These are phyloP conservation scores for Myotis daubentonii DNA, from an alignment of 2,797 vertebrate species.

Conservation along the genomic window DNA sequence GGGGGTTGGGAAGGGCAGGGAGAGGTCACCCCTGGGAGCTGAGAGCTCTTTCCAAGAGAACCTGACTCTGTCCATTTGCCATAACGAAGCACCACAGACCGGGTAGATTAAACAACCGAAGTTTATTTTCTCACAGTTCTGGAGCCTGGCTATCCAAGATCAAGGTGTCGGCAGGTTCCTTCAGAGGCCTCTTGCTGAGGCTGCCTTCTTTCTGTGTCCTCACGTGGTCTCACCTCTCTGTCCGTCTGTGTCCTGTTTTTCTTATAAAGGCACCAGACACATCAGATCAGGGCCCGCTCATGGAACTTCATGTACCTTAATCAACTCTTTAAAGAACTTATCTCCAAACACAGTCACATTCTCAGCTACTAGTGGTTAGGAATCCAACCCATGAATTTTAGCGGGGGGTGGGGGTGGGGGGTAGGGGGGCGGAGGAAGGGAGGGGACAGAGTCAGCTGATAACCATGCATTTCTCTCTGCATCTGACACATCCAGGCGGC, in stretches of 20 bases:
- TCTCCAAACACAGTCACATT: background rate
- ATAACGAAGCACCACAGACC: background rate
- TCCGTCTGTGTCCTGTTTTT: background rate
- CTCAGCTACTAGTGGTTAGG: background rate
- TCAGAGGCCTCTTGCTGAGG: background rate
- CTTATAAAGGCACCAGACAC: background rate
- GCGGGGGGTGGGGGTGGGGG: too few relatives aligned
- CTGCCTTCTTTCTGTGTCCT: background rate
- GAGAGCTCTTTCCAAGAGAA: background rate
- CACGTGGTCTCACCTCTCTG: background rate
- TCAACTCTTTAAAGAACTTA: background rate
- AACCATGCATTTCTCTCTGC: background rate
- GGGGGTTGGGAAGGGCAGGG: background rate
- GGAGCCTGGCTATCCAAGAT: background rate
- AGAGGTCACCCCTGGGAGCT: background rate
- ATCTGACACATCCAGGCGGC: background rate
- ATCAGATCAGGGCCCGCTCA: background rate
- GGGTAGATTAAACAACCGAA: background rate
- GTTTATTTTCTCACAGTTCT: background rate
- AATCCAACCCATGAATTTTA: background rate
- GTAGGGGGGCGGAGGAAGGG: rapidly evolving
- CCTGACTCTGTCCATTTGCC: background rate
- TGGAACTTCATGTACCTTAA: background rate
- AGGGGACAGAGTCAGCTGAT: background rate
- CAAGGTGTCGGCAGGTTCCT: background rate